Evolutionary conservation across 2,888 invertebrate species (phyloP).

Genomic region (Microplitis deprimator): DNA sequence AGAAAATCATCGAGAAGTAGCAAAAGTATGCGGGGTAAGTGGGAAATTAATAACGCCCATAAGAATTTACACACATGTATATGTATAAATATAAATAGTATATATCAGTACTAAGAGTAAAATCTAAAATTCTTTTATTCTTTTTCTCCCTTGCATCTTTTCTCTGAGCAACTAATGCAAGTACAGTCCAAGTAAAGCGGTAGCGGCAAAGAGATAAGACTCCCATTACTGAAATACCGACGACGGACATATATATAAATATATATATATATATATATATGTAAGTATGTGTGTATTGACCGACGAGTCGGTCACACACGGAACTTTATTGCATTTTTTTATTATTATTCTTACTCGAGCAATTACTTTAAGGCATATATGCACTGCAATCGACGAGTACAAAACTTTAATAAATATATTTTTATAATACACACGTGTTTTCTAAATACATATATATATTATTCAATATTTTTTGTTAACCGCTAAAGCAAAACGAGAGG

Average conservation of each 20-base stretch:
- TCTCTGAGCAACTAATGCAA: slow-evolving; percentile 26
- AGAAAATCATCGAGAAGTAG: slow-evolving; percentile 41
- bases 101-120: slow-evolving; percentile 4
- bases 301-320: slow-evolving; percentile 44
- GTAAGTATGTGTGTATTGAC: slow-evolving; percentile 51
- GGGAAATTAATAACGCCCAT: slow-evolving; percentile 61
- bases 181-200: slow-evolving; percentile 50
- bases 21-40: slow-evolving; percentile 56
- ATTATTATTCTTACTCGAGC: slow-evolving; percentile 20
- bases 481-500: background rate
- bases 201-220: slow-evolving; percentile 61
- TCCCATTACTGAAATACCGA: slow-evolving; percentile 64
- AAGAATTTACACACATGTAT: slow-evolving; percentile 27
- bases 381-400: background rate
- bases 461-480: slow-evolving; percentile 10
- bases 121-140: slow-evolving; percentile 12
- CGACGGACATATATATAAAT: background rate
- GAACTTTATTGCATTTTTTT: slow-evolving; percentile 40
- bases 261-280: background rate
- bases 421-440: slow-evolving; percentile 14
- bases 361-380: slow-evolving; percentile 21
- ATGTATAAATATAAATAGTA: background rate
- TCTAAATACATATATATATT: background rate
- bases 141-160: slow-evolving; percentile 48
- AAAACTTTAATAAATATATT: slow-evolving; percentile 5